Percentiles rank a stretch among this genome's conserved stretches.
These are phyloP conservation scores for Notolepis coatsorum DNA, from an alignment of 2,797 vertebrate species.

Conservation along the genomic window DNA sequence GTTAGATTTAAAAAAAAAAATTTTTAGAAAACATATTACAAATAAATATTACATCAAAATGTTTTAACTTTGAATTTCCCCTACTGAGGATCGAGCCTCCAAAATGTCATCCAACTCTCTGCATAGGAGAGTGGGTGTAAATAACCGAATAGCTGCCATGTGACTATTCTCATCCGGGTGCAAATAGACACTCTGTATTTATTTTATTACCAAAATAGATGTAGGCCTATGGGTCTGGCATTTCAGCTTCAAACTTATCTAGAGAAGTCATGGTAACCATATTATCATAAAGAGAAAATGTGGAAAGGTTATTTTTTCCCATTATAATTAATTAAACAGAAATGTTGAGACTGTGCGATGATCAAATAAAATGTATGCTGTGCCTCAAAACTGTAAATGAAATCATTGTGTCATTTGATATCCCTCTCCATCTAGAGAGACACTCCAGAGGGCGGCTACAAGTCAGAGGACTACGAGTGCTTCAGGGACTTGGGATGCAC, in stretches of 20 bases:
- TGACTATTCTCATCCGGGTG: no score
- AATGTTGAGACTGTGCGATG: no score
- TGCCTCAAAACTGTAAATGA: constrained; percentile 6
- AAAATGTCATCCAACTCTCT: no score
- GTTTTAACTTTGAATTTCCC: no score
- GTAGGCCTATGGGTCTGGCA: neutral
- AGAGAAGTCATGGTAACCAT: neutral
- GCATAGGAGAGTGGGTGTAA: no score
- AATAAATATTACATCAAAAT: no score
- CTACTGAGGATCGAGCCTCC: no score
- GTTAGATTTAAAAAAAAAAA: no score
- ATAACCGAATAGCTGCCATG: no score
- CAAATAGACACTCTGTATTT: no score
- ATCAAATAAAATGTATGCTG: neutral
- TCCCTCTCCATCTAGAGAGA: constrained; percentile 70
- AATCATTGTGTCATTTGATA: neutral
- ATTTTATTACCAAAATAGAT: no score
- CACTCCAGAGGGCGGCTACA: constrained; percentile 84
- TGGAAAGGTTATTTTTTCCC: neutral
- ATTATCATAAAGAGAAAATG: neutral
- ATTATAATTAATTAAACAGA: neutral
- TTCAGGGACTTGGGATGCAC: constrained; percentile 85
- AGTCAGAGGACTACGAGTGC: constrained; percentile 87
- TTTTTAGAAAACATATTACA: no score
- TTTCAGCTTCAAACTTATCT: neutral